Evolutionary conservation across 2,888 invertebrate species (phyloP).

Genomic region (Drosophila subsilvestris): DNA sequence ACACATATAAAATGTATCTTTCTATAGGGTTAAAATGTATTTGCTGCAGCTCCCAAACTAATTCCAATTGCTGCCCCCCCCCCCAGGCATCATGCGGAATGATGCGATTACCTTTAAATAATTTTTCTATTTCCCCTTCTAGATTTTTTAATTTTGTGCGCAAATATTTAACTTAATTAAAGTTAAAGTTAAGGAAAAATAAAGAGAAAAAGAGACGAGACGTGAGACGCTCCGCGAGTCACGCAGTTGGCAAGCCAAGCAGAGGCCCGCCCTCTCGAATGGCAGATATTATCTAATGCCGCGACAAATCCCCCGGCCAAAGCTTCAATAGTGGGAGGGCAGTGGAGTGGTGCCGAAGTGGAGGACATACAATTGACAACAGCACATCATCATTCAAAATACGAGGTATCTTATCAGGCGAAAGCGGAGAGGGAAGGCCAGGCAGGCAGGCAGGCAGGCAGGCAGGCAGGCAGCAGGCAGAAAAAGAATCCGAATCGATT

Average conservation of each 20-base stretch:
- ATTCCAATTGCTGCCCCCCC: no score
- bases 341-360: slow-evolving; percentile 12
- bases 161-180: no score
- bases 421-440: slow-evolving; percentile 14
- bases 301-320: slow-evolving; percentile 67
- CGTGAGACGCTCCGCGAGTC: background rate
- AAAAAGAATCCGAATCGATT: slow-evolving; percentile 7
- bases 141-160: no score
- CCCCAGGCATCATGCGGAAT: no score
- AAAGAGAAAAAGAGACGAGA: no score
- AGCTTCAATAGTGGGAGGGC: slow-evolving; percentile 43
- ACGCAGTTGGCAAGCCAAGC: slow-evolving; percentile 26
- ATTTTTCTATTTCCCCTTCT: no score
- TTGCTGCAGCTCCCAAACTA: no score
- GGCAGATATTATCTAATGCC: slow-evolving; percentile 72
- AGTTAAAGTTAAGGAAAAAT: background rate
- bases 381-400: slow-evolving; percentile 81
- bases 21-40: no score
- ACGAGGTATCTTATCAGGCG: slow-evolving; percentile 69
- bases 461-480: slow-evolving; percentile 6
- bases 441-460: background rate
- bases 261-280: no score
- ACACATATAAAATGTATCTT: no score
- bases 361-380: slow-evolving; percentile 59
- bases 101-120: no score